These are phyloP conservation scores for Drosophila monieri DNA, from an alignment of 2,888 invertebrate genomes.

Conservation along the genomic window DNA sequence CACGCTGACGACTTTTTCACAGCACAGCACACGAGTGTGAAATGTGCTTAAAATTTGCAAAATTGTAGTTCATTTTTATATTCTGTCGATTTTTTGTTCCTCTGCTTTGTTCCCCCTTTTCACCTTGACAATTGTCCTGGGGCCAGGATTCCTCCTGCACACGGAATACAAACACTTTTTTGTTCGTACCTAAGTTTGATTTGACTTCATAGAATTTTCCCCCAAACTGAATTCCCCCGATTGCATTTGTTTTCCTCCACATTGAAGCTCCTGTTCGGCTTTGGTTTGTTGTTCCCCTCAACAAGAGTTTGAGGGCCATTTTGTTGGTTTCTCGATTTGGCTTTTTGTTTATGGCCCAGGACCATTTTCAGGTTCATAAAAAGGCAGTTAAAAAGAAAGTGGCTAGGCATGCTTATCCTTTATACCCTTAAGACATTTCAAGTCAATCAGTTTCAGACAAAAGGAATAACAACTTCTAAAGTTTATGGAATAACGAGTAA, in stretches of 20 bases:
- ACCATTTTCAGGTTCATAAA: conserved; percentile 48
- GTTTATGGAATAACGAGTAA: too few species aligned
- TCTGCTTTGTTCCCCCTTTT: conserved; percentile 20
- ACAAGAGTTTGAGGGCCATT: conserved; percentile 48
- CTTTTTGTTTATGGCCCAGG: conserved; percentile 47
- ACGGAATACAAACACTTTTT: conserved; percentile 39
- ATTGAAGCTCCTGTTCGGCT: conserved; percentile 5
- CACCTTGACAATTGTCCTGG: conserved; percentile 59
- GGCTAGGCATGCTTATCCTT: conserved; percentile 19
- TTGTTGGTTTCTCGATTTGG: conserved; percentile 30
- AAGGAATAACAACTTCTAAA: too few species aligned
- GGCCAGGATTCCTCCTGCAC: conserved; percentile 41
- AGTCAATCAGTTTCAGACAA: background rate
- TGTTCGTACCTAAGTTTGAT: conserved; percentile 38
- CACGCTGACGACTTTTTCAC: conserved; percentile 70
- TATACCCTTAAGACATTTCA: background rate
- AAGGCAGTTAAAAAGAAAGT: conserved; percentile 49
- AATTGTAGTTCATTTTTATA: conserved; percentile 68
- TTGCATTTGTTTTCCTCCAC: conserved; percentile 51
- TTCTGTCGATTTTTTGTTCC: conserved; percentile 56
- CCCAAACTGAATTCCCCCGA: conserved; percentile 8
- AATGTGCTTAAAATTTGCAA: conserved; percentile 77
- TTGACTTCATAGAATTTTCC: conserved; percentile 9
- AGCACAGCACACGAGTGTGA: conserved; percentile 52
- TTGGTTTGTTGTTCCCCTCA: conserved; percentile 31